Evolutionary conservation across 1,140 invertebrate genomes (phyloP), one percentile per base, ranked within the genome.

Genomic region (Calliopsis andreniformis): DNA sequence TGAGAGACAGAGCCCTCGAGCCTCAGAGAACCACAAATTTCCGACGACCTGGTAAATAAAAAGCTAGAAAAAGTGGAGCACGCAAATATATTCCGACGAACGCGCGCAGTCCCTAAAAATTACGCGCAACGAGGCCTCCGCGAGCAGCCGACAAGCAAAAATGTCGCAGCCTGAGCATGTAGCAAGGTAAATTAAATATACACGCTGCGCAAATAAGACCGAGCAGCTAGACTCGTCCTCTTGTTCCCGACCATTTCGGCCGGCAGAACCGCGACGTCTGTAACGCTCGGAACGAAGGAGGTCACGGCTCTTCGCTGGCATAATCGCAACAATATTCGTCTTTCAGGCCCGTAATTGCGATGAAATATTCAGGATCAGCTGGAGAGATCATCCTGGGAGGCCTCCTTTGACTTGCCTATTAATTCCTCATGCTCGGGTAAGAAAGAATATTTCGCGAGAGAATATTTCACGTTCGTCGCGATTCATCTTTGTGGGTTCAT

Each of bases 41-140:
- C 73, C 69, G 56, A 39, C 63, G 25, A 61, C 62, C 64, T 64
- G 43, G 73, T 76, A 79, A 84, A 84, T 84, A 84, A 83, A 84
- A 77, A 84, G 61, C 81, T 66, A 66, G 55, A 76, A 84, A 84
- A 84, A 84, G 73, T 78, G 73, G 73, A 84, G 61, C 81, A 80
- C 83, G 81, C 83, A 84, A 84, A 84, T 84, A 83, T 84, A 84
- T 84, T 84, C 82, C 76, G 73, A 51, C 69, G 68, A 70, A 77
- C 61, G 70, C 71, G 80, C 76, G 82, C 81, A 78, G 80, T 83
- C 73, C 80, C 72, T 83, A 80, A 83, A 80, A 84, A 72, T 84
- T 78, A 68, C 78, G 35, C 1, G 56, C 16, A 25, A 35, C 8
- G 14, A 7, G 16, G 66, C 20, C 51, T 6, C 3, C 39, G 25